These are phyloP conservation scores for Tethya wilhelma DNA, from an alignment of 37 sponge, comb jelly and placozoan species.

Conservation along the genomic window DNA sequence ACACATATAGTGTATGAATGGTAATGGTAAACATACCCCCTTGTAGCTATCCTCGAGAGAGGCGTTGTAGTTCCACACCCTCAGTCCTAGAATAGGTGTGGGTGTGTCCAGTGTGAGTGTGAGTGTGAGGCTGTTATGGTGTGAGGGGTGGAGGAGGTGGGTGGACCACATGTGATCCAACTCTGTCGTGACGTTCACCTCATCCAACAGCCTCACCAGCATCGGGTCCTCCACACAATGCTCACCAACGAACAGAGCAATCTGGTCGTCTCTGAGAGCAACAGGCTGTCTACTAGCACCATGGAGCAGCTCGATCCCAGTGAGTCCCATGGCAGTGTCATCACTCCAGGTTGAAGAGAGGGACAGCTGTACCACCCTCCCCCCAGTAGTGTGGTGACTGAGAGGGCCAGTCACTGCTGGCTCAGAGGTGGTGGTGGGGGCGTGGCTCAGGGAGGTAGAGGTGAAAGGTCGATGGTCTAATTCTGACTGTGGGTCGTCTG, in stretches of 20 bases:
- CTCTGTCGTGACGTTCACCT: constrained; percentile 78
- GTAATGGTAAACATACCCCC: constrained; percentile 59
- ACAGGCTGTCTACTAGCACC: not conserved
- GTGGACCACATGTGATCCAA: constrained; percentile 86
- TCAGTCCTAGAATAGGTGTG: constrained; percentile 44
- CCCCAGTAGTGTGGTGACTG: not conserved
- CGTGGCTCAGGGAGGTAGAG: not conserved
- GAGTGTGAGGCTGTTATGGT: constrained; percentile 28
- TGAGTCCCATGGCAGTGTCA: constrained; percentile 82
- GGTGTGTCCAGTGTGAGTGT: constrained; percentile 52
- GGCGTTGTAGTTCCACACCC: constrained; percentile 95
- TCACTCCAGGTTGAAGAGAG: constrained; percentile 83
- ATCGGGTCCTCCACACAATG: no score
- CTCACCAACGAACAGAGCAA: not conserved
- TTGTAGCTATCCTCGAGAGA: constrained; percentile 88
- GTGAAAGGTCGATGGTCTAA: constrained; percentile 40
- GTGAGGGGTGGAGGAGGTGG: constrained; percentile 41
- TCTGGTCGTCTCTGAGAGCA: not conserved
- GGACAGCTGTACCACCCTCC: constrained; percentile 18
- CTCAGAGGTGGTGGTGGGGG: not conserved
- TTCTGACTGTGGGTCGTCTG: not conserved
- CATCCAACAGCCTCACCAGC: constrained; percentile 59
- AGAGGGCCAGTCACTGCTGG: not conserved
- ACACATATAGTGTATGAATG: no score
- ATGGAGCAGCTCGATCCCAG: constrained; percentile 79